A percentile compares a stretch with the other conserved stretches of the same genome.
Evolutionary conservation across 2,888 invertebrate species (phyloP).

Genomic region (Sarcophaga subvicina): DNA sequence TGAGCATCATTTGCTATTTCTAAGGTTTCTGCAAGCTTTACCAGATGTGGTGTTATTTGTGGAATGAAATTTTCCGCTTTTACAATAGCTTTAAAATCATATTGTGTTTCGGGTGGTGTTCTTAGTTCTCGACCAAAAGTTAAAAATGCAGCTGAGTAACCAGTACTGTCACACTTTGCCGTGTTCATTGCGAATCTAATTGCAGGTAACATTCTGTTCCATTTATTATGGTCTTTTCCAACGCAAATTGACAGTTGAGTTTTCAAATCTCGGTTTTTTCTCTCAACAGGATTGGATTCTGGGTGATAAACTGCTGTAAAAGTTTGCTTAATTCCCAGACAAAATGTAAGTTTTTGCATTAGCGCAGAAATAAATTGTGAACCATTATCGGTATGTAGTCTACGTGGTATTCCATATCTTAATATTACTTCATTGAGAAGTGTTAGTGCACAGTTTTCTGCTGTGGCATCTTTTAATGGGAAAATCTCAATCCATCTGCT

Average conservation of each 20-base stretch:
- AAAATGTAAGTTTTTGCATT: slow-evolving; percentile 74
- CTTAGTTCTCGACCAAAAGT: slow-evolving; percentile 76
- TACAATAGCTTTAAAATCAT: slow-evolving; percentile 72
- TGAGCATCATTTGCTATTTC: slow-evolving; percentile 20
- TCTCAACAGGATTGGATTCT: slow-evolving; percentile 75
- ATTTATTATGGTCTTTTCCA: slow-evolving; percentile 22
- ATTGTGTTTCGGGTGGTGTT: slow-evolving; percentile 71
- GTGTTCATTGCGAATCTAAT: slow-evolving; percentile 34
- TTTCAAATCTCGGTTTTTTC: slow-evolving; percentile 25
- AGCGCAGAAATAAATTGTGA: slow-evolving; percentile 58
- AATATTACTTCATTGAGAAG: slow-evolving; percentile 33
- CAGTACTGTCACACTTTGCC: slow-evolving; percentile 30
- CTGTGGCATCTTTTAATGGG: slow-evolving; percentile 21
- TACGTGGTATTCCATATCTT: slow-evolving; percentile 36
- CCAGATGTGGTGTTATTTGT: slow-evolving; percentile 37
- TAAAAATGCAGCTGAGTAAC: slow-evolving; percentile 54
- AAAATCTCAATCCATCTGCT: slow-evolving; percentile 46
- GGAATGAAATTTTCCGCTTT: slow-evolving; percentile 67
- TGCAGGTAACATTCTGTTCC: slow-evolving; percentile 21
- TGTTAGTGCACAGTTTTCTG: slow-evolving; percentile 28
- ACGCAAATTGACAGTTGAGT: slow-evolving; percentile 11
- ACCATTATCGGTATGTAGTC: slow-evolving; percentile 44
- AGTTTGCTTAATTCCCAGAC: slow-evolving; percentile 42
- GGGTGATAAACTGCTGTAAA: slow-evolving; percentile 76
- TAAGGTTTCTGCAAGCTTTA: slow-evolving; percentile 34